Percentiles rank a stretch among this genome's conserved stretches.
Conservation (phyloP, 92 coral and sea anemone genomes). For the Porites divaricata region DNA sequence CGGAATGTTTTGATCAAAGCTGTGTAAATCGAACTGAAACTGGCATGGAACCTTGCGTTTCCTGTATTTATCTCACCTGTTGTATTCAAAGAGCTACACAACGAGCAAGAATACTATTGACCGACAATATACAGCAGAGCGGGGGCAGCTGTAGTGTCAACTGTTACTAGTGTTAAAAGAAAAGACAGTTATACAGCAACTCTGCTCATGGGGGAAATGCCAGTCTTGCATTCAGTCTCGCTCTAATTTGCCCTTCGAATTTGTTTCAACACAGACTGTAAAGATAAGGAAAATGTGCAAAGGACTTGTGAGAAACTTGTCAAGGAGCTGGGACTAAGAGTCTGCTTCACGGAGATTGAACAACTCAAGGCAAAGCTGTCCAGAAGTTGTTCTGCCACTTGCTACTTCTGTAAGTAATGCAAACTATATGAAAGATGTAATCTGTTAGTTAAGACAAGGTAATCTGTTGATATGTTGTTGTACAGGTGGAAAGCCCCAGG, state of each 20-base stretch:
- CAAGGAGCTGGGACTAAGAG: conserved; percentile 25
- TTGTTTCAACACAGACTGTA: conserved; percentile 15
- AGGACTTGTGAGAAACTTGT: conserved; percentile 16
- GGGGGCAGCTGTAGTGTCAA: too few species aligned
- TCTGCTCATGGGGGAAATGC: too few species aligned
- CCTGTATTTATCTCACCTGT: too few species aligned
- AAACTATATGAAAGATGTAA: neutral
- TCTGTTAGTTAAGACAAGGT: neutral
- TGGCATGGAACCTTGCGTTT: too few species aligned
- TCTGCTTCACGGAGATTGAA: neutral
- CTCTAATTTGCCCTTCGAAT: neutral
- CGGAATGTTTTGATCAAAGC: too few species aligned
- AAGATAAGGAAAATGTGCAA: conserved; percentile 7
- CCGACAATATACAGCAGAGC: too few species aligned
- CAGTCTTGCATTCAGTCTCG: neutral
- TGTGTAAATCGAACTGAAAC: too few species aligned
- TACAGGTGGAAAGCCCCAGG: conserved; percentile 25
- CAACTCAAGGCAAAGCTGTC: conserved; percentile 17
- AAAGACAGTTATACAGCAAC: too few species aligned
- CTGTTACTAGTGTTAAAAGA: too few species aligned
- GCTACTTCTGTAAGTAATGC: conserved; percentile 21
- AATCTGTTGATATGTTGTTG: neutral
- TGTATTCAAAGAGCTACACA: too few species aligned
- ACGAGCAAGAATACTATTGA: too few species aligned
- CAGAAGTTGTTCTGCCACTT: conserved; percentile 35